Evolutionary conservation across 2,797 vertebrate genomes (phyloP).

Genomic region (Hippocampus kuda): DNA sequence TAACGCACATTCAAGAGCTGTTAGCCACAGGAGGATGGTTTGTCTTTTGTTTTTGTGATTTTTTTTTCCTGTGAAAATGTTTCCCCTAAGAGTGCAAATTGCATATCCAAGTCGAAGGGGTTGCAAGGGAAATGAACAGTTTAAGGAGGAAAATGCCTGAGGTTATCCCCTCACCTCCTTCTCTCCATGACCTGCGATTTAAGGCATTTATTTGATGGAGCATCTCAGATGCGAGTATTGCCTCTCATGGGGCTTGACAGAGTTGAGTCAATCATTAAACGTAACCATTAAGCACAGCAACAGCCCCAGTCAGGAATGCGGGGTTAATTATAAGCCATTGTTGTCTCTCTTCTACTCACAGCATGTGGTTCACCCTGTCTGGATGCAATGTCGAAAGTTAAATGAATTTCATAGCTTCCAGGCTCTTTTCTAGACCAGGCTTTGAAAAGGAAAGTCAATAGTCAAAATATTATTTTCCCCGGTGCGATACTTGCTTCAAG

Average conservation of each 20-base stretch:
- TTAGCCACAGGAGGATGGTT: constrained; percentile 26
- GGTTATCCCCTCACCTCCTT: constrained; percentile 45
- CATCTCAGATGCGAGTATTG: constrained; percentile 38
- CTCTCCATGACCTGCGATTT: constrained; percentile 39
- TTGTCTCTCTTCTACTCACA: constrained; percentile 34
- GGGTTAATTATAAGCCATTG: constrained; percentile 65
- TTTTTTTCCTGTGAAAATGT: constrained; percentile 17
- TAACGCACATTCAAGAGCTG: constrained; percentile 2
- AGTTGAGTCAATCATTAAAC: constrained; percentile 66
- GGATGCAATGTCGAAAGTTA: constrained; percentile 24
- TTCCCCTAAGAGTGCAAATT: constrained; percentile 18
- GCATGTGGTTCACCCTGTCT: constrained; percentile 39
- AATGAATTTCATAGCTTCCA: constrained; percentile 34
- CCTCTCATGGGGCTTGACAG: constrained; percentile 31
- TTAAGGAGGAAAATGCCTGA: constrained; percentile 34
- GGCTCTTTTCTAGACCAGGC: constrained; percentile 15
- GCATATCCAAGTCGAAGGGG: constrained; percentile 19
- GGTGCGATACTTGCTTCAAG: constrained; percentile 12
- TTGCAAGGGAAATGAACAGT: constrained; percentile 28
- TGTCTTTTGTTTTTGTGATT: constrained; percentile 28
- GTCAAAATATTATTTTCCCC: constrained; percentile 27
- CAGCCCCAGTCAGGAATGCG: constrained; percentile 52
- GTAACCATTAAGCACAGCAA: constrained; percentile 50
- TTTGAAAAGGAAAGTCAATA: constrained; percentile 25
- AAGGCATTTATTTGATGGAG: constrained; percentile 54